Evolutionary conservation across 2,113 vertebrate species (phyloP).

Genomic region (Glaucidium brasilianum): DNA sequence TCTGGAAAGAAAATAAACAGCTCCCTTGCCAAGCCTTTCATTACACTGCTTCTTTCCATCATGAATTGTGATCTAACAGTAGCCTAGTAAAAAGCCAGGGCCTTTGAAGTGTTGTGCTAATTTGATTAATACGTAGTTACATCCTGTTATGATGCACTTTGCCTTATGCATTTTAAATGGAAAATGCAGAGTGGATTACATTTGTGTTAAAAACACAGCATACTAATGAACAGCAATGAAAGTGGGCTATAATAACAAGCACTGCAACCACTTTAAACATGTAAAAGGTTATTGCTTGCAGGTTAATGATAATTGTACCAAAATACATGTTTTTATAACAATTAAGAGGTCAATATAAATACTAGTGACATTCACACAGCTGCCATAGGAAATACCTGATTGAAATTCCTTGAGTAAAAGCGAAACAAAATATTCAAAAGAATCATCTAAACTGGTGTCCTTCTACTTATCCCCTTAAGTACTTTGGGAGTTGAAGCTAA

Average conservation of each 20-base stretch:
- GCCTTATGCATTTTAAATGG: slow-evolving; percentile 85
- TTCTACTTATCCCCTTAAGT: not conserved
- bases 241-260: slow-evolving; percentile 71
- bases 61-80: slow-evolving; percentile 78
- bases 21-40: slow-evolving; percentile 77
- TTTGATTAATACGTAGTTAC: slow-evolving; percentile 86
- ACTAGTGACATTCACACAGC: slow-evolving; percentile 38
- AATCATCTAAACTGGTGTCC: not conserved
- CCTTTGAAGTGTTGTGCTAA: slow-evolving; percentile 85
- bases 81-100: slow-evolving; percentile 72
- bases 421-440: not conserved
- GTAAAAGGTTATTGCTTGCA: slow-evolving; percentile 69
- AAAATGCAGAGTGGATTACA: slow-evolving; percentile 78
- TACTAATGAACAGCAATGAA: slow-evolving; percentile 70
- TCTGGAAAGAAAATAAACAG: slow-evolving; percentile 75
- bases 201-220: slow-evolving; percentile 74
- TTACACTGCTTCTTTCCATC: slow-evolving; percentile 73
- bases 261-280: slow-evolving; percentile 64
- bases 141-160: slow-evolving; percentile 86
- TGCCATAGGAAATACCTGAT: slow-evolving; percentile 19
- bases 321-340: slow-evolving; percentile 71
- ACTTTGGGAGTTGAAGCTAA: not conserved
- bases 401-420: slow-evolving; percentile 10
- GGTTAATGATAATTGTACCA: slow-evolving; percentile 73
- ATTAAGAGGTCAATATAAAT: slow-evolving; percentile 70